Evolutionary conservation across 2,888 invertebrate species (phyloP).

Genomic region (Lithodes maja): DNA sequence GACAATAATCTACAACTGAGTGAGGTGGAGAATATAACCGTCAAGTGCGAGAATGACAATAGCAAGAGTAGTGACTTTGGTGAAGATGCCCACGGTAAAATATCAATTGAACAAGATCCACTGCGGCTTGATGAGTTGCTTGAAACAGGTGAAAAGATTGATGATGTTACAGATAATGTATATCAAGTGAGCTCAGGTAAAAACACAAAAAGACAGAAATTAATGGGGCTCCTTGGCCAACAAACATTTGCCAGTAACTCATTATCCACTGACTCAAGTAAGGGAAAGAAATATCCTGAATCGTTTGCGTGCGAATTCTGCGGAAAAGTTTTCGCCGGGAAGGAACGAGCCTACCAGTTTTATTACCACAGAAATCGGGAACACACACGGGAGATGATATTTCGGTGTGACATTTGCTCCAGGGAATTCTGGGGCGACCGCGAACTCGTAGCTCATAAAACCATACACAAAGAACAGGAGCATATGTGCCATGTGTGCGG

Average conservation of each 20-base stretch:
- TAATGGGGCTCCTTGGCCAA: constrained; percentile 38
- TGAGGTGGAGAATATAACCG: constrained; percentile 47
- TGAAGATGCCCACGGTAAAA: constrained; percentile 23
- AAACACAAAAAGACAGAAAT: constrained; percentile 34
- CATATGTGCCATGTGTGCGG: constrained; percentile 64
- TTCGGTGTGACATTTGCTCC: constrained; percentile 54
- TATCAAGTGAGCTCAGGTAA: constrained; percentile 10
- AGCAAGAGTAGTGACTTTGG: constrained; percentile 25
- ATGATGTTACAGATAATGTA: not conserved
- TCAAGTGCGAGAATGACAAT: constrained; percentile 50
- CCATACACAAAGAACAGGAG: constrained; percentile 50
- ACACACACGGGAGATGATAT: constrained; percentile 59
- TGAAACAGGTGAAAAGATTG: not conserved
- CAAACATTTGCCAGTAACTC: constrained; percentile 30
- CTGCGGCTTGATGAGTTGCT: constrained; percentile 36
- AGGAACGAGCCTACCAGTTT: constrained; percentile 63
- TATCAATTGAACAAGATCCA: constrained; percentile 50
- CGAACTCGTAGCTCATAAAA: constrained; percentile 52
- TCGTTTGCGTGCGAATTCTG: constrained; percentile 63
- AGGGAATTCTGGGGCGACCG: constrained; percentile 65
- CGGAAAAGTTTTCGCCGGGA: constrained; percentile 60
- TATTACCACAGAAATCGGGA: constrained; percentile 63
- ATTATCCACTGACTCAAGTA: not conserved
- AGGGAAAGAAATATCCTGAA: constrained; percentile 58
- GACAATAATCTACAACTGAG: not conserved